A percentile compares a stretch with the other conserved stretches of the same genome.
These are phyloP conservation scores for Chloroclystis v-ata DNA, from an alignment of 2,888 invertebrate species.

Conservation along the genomic window DNA sequence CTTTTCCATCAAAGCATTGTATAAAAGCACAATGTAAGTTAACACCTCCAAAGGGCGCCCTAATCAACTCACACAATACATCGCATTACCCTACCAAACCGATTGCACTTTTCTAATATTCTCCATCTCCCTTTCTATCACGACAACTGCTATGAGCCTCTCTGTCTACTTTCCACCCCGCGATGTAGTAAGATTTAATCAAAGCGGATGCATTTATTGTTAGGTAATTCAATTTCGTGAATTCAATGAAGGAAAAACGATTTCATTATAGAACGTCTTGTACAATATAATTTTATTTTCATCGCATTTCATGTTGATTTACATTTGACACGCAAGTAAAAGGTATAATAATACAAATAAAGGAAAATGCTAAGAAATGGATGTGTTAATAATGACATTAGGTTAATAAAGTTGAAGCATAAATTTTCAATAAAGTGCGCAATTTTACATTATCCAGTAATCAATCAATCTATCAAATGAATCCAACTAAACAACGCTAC, in stretches of 20 bases:
- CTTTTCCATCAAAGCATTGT: not conserved
- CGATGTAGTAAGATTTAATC: constrained; percentile 15
- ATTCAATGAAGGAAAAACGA: constrained; percentile 5
- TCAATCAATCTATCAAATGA: too few species aligned
- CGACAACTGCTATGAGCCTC: not conserved
- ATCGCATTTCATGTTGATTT: too few species aligned
- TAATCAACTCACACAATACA: constrained; percentile 27
- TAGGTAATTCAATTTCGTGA: constrained; percentile 13
- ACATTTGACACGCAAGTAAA: too few species aligned
- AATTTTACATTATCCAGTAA: too few species aligned
- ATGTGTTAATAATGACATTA: too few species aligned
- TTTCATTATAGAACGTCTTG: not conserved
- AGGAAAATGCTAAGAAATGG: too few species aligned
- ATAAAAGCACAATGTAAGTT: not conserved
- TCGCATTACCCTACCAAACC: constrained; percentile 11
- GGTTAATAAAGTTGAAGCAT: too few species aligned
- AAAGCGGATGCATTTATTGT: constrained; percentile 13
- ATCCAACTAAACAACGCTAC: too few species aligned
- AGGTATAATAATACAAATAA: too few species aligned
- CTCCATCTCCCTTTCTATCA: constrained; percentile 1
- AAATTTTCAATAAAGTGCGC: too few species aligned
- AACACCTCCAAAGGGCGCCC: constrained; percentile 5
- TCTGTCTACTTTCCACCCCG: constrained; percentile 1
- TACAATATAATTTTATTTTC: too few species aligned
- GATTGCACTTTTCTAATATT: constrained; percentile 18